These are phyloP conservation scores for Arrhopalites spinosus DNA, from an alignment of 2,888 invertebrate species.

Conservation along the genomic window DNA sequence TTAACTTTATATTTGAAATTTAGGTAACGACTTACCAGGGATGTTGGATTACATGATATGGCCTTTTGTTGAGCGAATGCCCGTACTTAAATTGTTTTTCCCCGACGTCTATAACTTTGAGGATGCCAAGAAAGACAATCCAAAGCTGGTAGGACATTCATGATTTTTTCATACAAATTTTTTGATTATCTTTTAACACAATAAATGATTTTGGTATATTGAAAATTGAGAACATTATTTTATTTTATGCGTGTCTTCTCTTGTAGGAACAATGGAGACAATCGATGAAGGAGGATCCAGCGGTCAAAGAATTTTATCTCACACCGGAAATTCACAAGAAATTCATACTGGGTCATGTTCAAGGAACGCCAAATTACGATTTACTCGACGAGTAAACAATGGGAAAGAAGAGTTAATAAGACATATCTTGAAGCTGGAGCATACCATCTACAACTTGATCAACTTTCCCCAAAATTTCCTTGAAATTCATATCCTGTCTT, in stretches of 20 bases:
- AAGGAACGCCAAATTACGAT: conserved; percentile 73
- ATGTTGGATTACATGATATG: conserved; percentile 82
- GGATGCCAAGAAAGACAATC: conserved; percentile 34
- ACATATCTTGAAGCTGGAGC: too few relatives aligned
- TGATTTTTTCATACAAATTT: too few relatives aligned
- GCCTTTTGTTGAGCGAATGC: conserved; percentile 78
- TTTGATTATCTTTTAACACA: too few relatives aligned
- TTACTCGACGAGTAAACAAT: conserved; percentile 44
- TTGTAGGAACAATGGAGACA: conserved; percentile 72
- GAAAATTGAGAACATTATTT: too few relatives aligned
- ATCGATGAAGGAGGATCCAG: conserved; percentile 71
- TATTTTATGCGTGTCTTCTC: background rate
- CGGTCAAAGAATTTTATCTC: conserved; percentile 70
- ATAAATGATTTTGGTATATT: too few relatives aligned
- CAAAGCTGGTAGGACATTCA: conserved; percentile 41
- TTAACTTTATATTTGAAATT: too few relatives aligned
- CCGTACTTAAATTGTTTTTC: conserved; percentile 65
- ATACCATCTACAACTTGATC: too few relatives aligned
- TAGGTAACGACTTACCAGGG: conserved; percentile 69
- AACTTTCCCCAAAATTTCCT: too few relatives aligned
- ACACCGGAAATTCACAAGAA: conserved; percentile 74
- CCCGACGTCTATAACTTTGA: conserved; percentile 36
- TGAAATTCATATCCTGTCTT: too few relatives aligned
- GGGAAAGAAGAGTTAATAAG: background rate
- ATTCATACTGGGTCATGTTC: conserved; percentile 68